Evolutionary conservation across 2,888 invertebrate genomes (phyloP).

Genomic region (Parapristionchus giblindavisi): DNA sequence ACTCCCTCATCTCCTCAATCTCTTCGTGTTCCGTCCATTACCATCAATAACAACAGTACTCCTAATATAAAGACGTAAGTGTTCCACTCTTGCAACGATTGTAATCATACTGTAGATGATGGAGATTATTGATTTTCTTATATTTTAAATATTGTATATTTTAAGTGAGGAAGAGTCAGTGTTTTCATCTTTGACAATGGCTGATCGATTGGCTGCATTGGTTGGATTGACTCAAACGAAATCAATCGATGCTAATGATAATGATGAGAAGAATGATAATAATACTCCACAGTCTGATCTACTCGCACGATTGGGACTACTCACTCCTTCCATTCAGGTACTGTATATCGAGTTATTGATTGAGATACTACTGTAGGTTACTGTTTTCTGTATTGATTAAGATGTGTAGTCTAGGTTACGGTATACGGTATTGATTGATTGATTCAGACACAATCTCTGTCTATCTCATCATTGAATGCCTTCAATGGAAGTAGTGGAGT

Average conservation of each 20-base stretch:
- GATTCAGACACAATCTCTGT: constrained; percentile 9
- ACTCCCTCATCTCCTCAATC: constrained; percentile 21
- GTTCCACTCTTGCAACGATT: too few species aligned
- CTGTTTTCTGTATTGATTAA: too few species aligned
- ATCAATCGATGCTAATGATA: constrained; percentile 38
- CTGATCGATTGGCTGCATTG: constrained; percentile 57
- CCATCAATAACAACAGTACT: constrained; percentile 33
- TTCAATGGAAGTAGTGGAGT: constrained; percentile 30
- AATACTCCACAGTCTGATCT: constrained; percentile 1
- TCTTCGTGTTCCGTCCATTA: constrained; percentile 26
- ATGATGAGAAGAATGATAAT: neutral
- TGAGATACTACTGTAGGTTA: too few species aligned
- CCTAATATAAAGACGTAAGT: constrained; percentile 17
- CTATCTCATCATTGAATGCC: constrained; percentile 31
- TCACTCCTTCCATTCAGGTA: constrained; percentile 19
- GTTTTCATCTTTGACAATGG: constrained; percentile 43
- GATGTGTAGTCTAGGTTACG: neutral
- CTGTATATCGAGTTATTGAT: neutral
- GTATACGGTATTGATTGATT: neutral
- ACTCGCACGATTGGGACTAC: constrained; percentile 25
- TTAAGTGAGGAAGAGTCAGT: constrained; percentile 42
- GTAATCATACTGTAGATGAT: neutral
- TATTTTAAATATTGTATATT: neutral
- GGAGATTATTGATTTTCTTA: neutral
- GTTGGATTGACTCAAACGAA: constrained; percentile 47